Evolutionary conservation across 2,113 vertebrate species (phyloP), one percentile per base, ranked within the genome.

Genomic region (Campylomormyrus tamandua): DNA sequence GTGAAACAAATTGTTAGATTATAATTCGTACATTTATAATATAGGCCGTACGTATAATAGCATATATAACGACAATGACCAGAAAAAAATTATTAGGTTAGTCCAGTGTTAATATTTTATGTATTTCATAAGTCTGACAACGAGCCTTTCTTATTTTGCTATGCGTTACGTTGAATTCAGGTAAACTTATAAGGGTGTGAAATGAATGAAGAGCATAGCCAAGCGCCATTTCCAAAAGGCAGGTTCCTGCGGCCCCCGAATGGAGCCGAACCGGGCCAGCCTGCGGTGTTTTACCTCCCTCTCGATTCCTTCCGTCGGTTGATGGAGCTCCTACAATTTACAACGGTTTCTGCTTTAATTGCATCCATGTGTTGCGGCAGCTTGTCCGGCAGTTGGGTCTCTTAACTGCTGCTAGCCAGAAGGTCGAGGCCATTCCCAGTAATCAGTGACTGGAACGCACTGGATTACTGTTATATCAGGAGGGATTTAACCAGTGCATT

Each of bases 301-400:
- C 70, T n/a, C 10, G 24, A 27, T 50, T 48, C n/a, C 53, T 85
- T 89, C 39, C 27, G 31, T 52, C 52, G 45, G 45, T 90, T 83
- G 50, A 87, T 62, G 45, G 49, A 87, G 21, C 42, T 80, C 6
- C n/a, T 80, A 90, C 10, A 35, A 85, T 39, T 56, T 87, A 84
- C 52, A 53, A 74, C 35, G 17, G 74, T 88, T 89, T 90, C 90
- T 89, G 87, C 74, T 91, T 92, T 92, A 92, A 93, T 92, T 91
- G 91, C 90, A 91, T 92, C 93, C 91, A 92, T 92, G 92, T 92
- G 92, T 91, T 91, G 24, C 84, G 87, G 90, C 91, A 93, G 91
- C 91, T 91, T 90, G 83, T 87, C 89, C 56, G 87, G 90, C 90
- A 87, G 87, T 89, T 90, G 90, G 87, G 89, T 89, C 53, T 89